Evolutionary conservation across 2,888 invertebrate genomes (phyloP).

Genomic region (Coleophora flavipennella): DNA sequence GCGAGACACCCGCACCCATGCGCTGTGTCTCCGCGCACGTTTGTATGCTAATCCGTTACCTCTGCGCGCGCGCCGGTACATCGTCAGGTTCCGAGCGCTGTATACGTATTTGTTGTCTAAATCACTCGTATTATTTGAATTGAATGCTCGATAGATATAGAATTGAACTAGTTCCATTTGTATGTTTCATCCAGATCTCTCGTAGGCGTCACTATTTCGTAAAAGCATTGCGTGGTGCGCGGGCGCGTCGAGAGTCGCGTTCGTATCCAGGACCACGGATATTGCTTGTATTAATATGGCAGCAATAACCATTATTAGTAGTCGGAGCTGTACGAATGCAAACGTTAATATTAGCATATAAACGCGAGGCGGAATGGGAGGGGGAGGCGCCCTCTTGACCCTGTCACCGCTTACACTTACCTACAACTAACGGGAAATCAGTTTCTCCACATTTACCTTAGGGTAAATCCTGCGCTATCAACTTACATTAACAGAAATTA

Average conservation of each 20-base stretch:
- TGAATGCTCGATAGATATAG: conserved; percentile 68
- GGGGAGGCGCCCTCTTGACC: conserved; percentile 65
- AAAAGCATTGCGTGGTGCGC: conserved; percentile 52
- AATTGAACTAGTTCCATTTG: conserved; percentile 62
- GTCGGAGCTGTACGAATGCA: conserved; percentile 56
- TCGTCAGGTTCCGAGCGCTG: conserved; percentile 59
- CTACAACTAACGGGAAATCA: conserved; percentile 60
- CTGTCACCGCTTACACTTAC: conserved; percentile 60
- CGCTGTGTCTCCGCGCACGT: conserved; percentile 56
- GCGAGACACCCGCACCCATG: conserved; percentile 62
- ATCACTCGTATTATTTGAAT: conserved; percentile 70
- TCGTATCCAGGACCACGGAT: conserved; percentile 36
- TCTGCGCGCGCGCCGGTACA: conserved; percentile 63
- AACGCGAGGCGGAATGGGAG: conserved; percentile 56
- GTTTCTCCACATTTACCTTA: conserved; percentile 34
- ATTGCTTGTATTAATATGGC: conserved; percentile 48
- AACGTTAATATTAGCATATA: conserved; percentile 64
- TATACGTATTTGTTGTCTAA: conserved; percentile 69
- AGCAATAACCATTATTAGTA: conserved; percentile 64
- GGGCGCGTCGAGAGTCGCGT: conserved; percentile 30
- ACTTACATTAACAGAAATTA: conserved; percentile 7
- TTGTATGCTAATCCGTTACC: conserved; percentile 65
- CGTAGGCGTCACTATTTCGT: conserved; percentile 63
- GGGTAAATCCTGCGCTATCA: conserved; percentile 18
- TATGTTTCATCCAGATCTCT: conserved; percentile 40